Evolutionary conservation across 2,888 invertebrate genomes (phyloP).

Genomic region (Molorchus minor): DNA sequence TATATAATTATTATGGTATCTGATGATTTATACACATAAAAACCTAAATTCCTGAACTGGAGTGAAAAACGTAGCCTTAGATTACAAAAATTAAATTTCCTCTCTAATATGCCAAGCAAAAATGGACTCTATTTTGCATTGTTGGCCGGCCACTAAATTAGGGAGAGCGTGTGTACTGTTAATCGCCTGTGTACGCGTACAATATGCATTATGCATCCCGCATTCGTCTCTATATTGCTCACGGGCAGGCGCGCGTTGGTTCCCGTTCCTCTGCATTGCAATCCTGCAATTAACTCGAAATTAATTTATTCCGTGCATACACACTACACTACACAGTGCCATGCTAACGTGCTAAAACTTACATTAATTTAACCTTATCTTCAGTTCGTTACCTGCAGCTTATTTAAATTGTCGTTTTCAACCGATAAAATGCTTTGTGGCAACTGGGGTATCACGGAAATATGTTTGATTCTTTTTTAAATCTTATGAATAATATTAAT

Average conservation of each 20-base stretch:
- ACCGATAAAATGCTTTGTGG: too few species aligned
- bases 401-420: constrained; percentile 28
- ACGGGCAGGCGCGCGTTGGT: constrained; percentile 14
- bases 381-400: constrained; percentile 11
- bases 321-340: constrained; percentile 7
- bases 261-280: constrained; percentile 3
- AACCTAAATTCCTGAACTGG: too few species aligned
- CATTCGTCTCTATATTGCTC: constrained; percentile 40
- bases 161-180: constrained; percentile 24
- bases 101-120: neutral
- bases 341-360: constrained; percentile 30
- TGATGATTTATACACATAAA: too few species aligned
- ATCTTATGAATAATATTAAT: too few species aligned
- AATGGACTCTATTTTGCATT: constrained; percentile 25
- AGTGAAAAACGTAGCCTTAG: too few species aligned
- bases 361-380: constrained; percentile 31
- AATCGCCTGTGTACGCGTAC: constrained; percentile 30
- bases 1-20: too few species aligned
- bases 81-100: too few species aligned
- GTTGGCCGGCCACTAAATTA: constrained; percentile 23
- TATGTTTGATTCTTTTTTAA: too few species aligned
- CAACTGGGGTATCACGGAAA: too few species aligned
- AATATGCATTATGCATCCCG: constrained; percentile 42
- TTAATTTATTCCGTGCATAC: constrained; percentile 31
- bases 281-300: constrained; percentile 28